A percentile compares a stretch with the other conserved stretches of the same genome.
phyloP scores from a whole-genome alignment of 2,797 vertebrate species.

The Tenualosa ilisha region DNA sequence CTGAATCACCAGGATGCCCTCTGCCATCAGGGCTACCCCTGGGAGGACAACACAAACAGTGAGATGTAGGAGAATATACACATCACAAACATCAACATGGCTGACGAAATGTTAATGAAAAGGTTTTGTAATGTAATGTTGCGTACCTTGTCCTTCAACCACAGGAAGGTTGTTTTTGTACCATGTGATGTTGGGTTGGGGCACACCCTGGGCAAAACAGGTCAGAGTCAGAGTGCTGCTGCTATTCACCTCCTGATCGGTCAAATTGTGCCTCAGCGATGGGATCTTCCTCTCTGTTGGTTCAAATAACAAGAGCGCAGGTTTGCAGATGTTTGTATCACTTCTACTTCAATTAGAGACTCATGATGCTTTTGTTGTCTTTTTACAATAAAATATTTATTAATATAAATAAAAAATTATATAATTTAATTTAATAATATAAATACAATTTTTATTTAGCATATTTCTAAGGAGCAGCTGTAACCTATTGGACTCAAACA shows the following conservation, averaged over 20 bases:
- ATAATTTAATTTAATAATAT: no score
- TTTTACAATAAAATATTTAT: no score
- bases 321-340: not conserved
- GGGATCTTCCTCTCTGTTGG: slow-evolving; percentile 76
- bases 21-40: slow-evolving; percentile 82
- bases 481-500: not conserved
- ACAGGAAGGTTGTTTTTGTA: slow-evolving; percentile 80
- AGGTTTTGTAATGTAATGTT: not conserved
- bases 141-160: slow-evolving; percentile 80
- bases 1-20: slow-evolving; percentile 82
- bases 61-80: not conserved
- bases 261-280: slow-evolving; percentile 82
- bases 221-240: slow-evolving; percentile 83
- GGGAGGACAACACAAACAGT: slow-evolving; percentile 39
- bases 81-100: not conserved
- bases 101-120: not conserved
- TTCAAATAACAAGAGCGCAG: slow-evolving; percentile 19
- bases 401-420: no score
- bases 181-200: slow-evolving; percentile 79
- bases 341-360: not conserved
- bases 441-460: no score
- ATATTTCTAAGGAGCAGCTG: not conserved
- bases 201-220: slow-evolving; percentile 80
- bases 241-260: slow-evolving; percentile 84
- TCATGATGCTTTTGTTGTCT: not conserved